phyloP scores from a whole-genome alignment of 2,888 invertebrate genomes.

The Acrocyrtus sp. region DNA sequence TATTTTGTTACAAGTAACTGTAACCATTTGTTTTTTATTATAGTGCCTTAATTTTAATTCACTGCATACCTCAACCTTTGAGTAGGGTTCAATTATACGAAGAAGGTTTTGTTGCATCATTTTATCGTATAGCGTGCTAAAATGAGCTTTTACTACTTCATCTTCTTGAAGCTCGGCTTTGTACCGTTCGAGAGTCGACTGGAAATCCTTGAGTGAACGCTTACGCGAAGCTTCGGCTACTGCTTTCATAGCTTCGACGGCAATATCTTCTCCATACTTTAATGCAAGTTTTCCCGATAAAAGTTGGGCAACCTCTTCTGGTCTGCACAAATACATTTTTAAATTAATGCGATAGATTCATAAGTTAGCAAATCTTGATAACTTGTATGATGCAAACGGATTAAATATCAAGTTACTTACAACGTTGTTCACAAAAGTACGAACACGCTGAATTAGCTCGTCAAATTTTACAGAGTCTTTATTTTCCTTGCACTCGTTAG shows the following conservation, averaged over 20 bases:
- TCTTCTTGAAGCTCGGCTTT: conserved; percentile 93
- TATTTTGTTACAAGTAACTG: too few relatives aligned
- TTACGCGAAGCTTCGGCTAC: conserved; percentile 97
- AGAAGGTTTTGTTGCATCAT: conserved; percentile 99
- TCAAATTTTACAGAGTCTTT: conserved; percentile 51
- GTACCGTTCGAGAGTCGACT: conserved; percentile 84
- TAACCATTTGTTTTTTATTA: too few relatives aligned
- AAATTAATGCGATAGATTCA: too few relatives aligned
- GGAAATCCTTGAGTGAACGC: conserved; percentile 96
- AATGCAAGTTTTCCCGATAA: conserved; percentile 96
- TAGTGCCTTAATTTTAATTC: too few relatives aligned
- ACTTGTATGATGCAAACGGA: too few relatives aligned
- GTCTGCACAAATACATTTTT: conserved; percentile 69
- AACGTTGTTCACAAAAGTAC: conserved; percentile 94
- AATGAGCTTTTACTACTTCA: conserved; percentile 91
- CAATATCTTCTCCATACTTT: conserved; percentile 90
- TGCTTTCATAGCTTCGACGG: conserved; percentile 97
- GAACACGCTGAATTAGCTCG: conserved; percentile 89
- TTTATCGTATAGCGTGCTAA: conserved; percentile 96
- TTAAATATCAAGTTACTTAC: too few relatives aligned
- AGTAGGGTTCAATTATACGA: conserved; percentile 98
- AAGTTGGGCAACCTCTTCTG: conserved; percentile 95
- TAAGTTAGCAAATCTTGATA: too few relatives aligned
- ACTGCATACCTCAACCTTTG: conserved; percentile 83
- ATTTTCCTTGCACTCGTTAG: conserved; percentile 39